Evolutionary conservation across 2,797 vertebrate species (phyloP), one percentile per base, ranked within the genome.

Genomic region (Myripristis murdjan): DNA sequence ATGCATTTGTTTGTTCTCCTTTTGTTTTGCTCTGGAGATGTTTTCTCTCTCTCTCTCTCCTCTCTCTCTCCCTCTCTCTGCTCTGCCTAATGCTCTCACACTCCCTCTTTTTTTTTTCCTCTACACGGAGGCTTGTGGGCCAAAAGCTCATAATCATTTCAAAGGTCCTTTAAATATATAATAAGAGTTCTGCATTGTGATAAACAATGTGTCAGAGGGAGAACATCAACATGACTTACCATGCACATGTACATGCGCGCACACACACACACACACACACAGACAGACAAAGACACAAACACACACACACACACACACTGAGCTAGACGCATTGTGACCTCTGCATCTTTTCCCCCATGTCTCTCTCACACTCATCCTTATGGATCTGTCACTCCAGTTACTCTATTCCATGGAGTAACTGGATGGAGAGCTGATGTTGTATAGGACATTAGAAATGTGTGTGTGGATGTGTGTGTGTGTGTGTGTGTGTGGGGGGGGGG

Each of bases 81-180:
- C 37, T 73, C 55, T 73, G 51, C 66, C 59, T 28, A 67, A 76
- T 77, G 68, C 74, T 70, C 64, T 41, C 75, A 73, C 56, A 2
- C 78, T 70, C 59, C 46, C 48, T 56, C 41, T 46, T 74, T 82
- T 84, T 83, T 61, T 87, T 90, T 84, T 80, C 78, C 61, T 84
- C 76, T 60, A 43, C 75, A 83, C 46, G 8, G 70, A 89, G 84
- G 82, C 88, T 91, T 3, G 18, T 79, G 87, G 91, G 90, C 91
- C 89, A 88, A 88, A 85, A 87, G 84, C 92, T 94, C 91, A 94
- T 93, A 92, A 95, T 94, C 88, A 93, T 95, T 93, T 92, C 90
- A 95, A 92, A 92, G 86, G 89, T 88, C 87, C 84, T 91, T 93
- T 93, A 93, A 94, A 94, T 93, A 89, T 93, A 85, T 92, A 92